Percentiles rank a stretch among this genome's conserved stretches.
Conservation (phyloP, 1,140 invertebrate species). For the Drosophila suzukii region DNA sequence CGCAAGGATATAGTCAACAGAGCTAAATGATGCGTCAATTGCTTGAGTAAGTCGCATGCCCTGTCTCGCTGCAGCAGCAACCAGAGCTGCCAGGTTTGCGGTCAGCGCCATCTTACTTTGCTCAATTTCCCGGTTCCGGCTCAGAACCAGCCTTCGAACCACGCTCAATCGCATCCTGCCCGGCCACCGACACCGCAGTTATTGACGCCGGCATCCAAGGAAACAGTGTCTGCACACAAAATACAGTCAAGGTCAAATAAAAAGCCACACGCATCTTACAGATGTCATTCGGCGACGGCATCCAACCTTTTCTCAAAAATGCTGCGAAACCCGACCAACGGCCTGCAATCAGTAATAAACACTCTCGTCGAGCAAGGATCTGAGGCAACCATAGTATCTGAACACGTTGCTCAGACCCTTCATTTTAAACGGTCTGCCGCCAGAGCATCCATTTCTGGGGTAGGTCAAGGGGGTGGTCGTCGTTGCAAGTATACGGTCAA, state of each 20-base stretch:
- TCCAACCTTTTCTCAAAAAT: not conserved
- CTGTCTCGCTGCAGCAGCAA: not conserved
- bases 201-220: too few relatives aligned
- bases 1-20: not conserved
- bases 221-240: too few relatives aligned
- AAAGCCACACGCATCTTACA: not conserved
- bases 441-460: not conserved
- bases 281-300: not conserved
- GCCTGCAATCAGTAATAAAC: not conserved
- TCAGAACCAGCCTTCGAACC: not conserved
- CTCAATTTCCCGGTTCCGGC: too few relatives aligned
- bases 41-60: conserved; percentile 1
- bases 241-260: too few relatives aligned
- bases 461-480: not conserved
- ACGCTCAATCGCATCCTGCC: not conserved
- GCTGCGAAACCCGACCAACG: not conserved
- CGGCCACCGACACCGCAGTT: too few relatives aligned
- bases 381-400: not conserved
- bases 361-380: not conserved
- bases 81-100: not conserved
- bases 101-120: conserved; percentile 1
- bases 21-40: not conserved
- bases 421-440: not conserved
- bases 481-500: not conserved
- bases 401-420: not conserved